phyloP scores from a whole-genome alignment of 2,113 vertebrate species.

The Gavialis gangeticus region DNA sequence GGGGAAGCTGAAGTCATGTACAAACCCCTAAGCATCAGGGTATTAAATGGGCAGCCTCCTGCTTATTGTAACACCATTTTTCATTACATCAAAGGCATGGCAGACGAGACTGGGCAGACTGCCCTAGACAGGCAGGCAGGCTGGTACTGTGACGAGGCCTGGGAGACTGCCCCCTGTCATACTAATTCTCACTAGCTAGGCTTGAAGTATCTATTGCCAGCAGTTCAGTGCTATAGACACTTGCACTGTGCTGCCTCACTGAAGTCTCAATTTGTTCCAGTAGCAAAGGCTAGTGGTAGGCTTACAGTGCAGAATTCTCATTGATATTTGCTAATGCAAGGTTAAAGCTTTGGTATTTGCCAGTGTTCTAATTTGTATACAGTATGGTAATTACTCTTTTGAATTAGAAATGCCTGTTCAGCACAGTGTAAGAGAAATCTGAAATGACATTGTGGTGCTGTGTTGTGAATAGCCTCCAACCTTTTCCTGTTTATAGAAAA shows the following conservation, averaged over 20 bases:
- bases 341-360: constrained; percentile 62
- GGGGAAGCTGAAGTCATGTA: no score
- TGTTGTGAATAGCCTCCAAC: not conserved
- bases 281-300: not conserved
- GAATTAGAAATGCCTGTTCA: constrained; percentile 41
- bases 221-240: accelerated
- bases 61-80: no score
- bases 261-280: not conserved
- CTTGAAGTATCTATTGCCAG: not conserved
- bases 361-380: constrained; percentile 21
- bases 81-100: not conserved
- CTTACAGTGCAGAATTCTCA: not conserved
- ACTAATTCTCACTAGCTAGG: not conserved
- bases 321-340: constrained; percentile 59
- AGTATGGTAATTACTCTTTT: constrained; percentile 37
- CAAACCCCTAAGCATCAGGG: no score
- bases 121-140: no score
- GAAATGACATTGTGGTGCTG: not conserved
- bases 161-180: not conserved
- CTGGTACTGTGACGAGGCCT: no score
- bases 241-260: not conserved
- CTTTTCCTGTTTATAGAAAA: constrained; percentile 12
- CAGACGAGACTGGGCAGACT: no score
- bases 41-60: no score
- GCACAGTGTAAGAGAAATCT: constrained; percentile 18